Percentiles rank a stretch among this genome's conserved stretches.
Conservation (phyloP, 2,113 vertebrate genomes). For the Syngnathus typhle region DNA sequence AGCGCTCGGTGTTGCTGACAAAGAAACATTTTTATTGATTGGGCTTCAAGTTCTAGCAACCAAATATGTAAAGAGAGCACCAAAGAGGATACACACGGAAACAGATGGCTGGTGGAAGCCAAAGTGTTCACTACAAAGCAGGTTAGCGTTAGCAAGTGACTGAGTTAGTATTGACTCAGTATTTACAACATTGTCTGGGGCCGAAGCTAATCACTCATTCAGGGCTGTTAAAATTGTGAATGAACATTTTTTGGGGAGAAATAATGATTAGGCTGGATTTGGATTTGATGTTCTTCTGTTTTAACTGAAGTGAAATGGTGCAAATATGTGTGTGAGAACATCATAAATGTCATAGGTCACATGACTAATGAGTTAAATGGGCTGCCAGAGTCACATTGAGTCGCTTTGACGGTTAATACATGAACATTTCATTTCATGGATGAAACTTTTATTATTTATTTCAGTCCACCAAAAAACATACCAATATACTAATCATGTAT, state of each 20-base stretch:
- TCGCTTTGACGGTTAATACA: constrained; percentile 5
- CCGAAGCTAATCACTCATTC: constrained; percentile 44
- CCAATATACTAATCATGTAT: no score
- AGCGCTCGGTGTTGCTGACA: constrained; percentile 48
- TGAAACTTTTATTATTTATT: neutral
- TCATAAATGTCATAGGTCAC: constrained; percentile 56
- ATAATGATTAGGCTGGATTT: neutral
- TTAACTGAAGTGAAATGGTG: neutral
- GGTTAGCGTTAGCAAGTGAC: constrained; percentile 52
- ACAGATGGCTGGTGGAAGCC: constrained; percentile 3
- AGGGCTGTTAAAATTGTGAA: constrained; percentile 26
- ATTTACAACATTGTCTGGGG: constrained; percentile 57
- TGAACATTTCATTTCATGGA: neutral
- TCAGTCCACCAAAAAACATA: no score
- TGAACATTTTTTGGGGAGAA: neutral
- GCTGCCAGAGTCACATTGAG: constrained; percentile 3
- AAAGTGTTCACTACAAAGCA: constrained; percentile 60
- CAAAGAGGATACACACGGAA: constrained; percentile 49
- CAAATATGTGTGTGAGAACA: constrained; percentile 1
- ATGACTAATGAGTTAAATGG: constrained; percentile 51
- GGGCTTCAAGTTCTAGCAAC: constrained; percentile 55
- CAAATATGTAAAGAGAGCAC: constrained; percentile 59
- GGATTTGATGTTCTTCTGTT: neutral
- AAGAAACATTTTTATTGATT: constrained; percentile 66
- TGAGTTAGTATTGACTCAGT: constrained; percentile 57